Evolutionary conservation across 2,888 invertebrate genomes (phyloP), one percentile per base, ranked within the genome.

Genomic region (Calliscelio sp.): DNA sequence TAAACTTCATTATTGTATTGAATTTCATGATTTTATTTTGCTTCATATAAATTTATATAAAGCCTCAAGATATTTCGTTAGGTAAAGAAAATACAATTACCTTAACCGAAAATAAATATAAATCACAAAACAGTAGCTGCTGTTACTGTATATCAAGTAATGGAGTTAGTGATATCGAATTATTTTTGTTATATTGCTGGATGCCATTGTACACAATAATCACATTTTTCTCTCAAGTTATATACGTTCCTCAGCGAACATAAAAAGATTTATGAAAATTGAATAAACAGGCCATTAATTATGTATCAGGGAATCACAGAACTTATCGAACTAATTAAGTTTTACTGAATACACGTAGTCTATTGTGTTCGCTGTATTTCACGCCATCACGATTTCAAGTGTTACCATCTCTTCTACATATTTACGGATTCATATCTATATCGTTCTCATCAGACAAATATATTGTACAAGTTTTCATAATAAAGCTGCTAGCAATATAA

Each of bases 361-460:
- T 49, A 49, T 49, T 49, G 2, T 16, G 16, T 11, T 49, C 0
- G 24, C 3, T 24, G 49, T 14, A 16, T 49, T 49, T 49, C 49
- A 49, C 11, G 24, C 49, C 24, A 11, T 22, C 24, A 49, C 49
- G 24, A 49, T 49, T 49, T 49, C 49, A 49, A 49, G 49, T 22
- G 3, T 49, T 49, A n/a, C n/a, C n/a, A n/a, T n/a, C 24, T 49
- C 22, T 49, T 22, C 24, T 49, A 38, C 14, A 38, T 38, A 41
- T 41, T 11, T 10, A 41, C n/a, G 22, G 24, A 49, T 22, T 22
- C 20, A 14, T 18, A 20, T 14, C 3, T 46, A 46, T 6, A 46
- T 46, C 20, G 7, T 18, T 8, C 18, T 46, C 2, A 20, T 20
- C 7, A 5, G 20, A 46, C 7, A 46, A 46, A 18, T n/a, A 7